Conservation (phyloP, 2,113 vertebrate species). For the Arothron firmamentum region DNA sequence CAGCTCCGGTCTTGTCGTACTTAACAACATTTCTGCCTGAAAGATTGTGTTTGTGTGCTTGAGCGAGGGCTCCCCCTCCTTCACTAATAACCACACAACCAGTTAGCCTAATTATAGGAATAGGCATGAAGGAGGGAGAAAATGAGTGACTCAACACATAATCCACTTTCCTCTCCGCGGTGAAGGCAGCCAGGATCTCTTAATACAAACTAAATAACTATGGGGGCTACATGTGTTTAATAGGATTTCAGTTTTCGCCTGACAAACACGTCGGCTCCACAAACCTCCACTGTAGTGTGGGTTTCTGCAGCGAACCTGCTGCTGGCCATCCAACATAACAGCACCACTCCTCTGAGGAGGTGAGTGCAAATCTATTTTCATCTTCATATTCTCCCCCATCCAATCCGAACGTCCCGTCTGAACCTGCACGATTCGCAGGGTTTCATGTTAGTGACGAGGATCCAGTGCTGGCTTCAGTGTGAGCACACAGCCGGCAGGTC, state of each 20-base stretch:
- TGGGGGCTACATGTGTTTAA: slow-evolving; percentile 18
- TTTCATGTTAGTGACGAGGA: no score
- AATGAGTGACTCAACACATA: slow-evolving; percentile 37
- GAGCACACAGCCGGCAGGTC: no score
- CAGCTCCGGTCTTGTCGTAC: slow-evolving; percentile 1
- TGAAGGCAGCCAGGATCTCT: slow-evolving; percentile 22
- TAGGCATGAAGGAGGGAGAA: slow-evolving; percentile 30
- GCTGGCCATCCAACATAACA: neutral
- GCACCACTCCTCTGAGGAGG: neutral
- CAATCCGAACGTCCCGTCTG: no score
- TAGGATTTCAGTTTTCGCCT: slow-evolving; percentile 21
- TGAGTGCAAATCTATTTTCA: no score
- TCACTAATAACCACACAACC: neutral
- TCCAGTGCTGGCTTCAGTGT: no score
- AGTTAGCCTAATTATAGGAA: slow-evolving; percentile 26
- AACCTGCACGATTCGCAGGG: no score
- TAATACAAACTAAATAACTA: slow-evolving; percentile 30
- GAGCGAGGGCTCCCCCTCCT: neutral
- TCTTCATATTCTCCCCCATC: no score
- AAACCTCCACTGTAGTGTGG: no score
- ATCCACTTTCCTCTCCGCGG: slow-evolving; percentile 41
- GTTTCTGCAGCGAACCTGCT: neutral
- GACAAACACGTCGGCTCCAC: slow-evolving; percentile 8
- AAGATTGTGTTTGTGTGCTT: neutral
- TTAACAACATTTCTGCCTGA: neutral